phyloP scores from a whole-genome alignment of 1,140 invertebrate genomes.

The Lasioglossum albipes region DNA sequence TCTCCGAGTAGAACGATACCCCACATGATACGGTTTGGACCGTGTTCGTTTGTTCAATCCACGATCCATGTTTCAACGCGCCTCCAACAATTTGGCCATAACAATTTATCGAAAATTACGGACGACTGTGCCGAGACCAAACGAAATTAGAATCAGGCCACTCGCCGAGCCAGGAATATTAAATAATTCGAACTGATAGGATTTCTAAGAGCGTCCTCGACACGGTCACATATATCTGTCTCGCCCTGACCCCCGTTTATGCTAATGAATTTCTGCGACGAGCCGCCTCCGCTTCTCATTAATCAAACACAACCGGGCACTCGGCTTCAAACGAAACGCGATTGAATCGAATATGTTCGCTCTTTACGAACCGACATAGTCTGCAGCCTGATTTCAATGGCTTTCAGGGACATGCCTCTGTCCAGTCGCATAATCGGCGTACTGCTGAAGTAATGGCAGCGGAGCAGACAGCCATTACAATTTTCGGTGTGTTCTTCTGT shows the following conservation, averaged over 20 bases:
- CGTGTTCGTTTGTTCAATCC: too few relatives aligned
- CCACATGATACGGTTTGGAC: too few relatives aligned
- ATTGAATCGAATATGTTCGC: slow-evolving; percentile 8
- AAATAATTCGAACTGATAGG: slow-evolving; percentile 16
- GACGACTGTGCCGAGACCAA: too few relatives aligned
- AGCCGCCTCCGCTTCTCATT: neutral
- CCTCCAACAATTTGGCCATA: too few relatives aligned
- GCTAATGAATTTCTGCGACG: slow-evolving; percentile 24
- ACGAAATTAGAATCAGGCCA: neutral
- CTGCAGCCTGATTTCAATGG: neutral
- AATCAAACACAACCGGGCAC: slow-evolving; percentile 26
- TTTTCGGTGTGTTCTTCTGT: too few relatives aligned
- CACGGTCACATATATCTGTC: neutral
- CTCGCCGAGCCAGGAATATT: too few relatives aligned
- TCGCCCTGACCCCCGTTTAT: slow-evolving; percentile 7
- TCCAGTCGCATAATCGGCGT: slow-evolving; percentile 9
- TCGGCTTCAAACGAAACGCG: neutral
- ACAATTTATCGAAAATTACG: too few relatives aligned
- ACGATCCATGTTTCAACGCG: too few relatives aligned
- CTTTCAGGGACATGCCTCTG: neutral
- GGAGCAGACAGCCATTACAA: too few relatives aligned
- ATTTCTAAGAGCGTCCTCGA: neutral
- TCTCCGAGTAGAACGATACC: too few relatives aligned
- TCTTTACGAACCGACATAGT: neutral
- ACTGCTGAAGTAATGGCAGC: neutral